Evolutionary conservation across 2,797 vertebrate genomes (phyloP), one percentile per base, ranked within the genome.

Genomic region (Notolepis coatsorum): DNA sequence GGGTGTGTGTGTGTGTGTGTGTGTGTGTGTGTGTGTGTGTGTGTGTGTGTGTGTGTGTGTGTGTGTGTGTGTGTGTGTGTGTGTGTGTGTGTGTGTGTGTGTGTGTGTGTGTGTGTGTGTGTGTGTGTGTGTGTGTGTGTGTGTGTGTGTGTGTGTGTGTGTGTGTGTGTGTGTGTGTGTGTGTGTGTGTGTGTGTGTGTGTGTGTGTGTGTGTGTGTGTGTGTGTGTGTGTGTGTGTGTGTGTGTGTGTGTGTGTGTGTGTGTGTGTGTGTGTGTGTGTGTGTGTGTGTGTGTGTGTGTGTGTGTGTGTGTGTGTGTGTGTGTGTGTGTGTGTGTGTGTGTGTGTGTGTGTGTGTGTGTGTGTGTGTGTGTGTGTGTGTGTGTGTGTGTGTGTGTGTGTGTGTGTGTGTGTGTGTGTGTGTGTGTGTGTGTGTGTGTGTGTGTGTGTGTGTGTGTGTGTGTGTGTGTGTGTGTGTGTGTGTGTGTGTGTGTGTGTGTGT

Each of bases 261-360:
- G 21, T n/a, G 21, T 47, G 45, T 4, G 45, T 13, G 23, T 1
- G 12, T 24, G 45, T 1, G 33, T 4, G 33, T 4, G 33, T 3
- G 23, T 1, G 12, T 27, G 45, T n/a, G 23, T 18, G 24, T 9
- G 33, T 5, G 35, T 1, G 35, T 5, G 13, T 2, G 35, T n/a
- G 35, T 1, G 35, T n/a, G 35, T 15, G 48, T 2, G 30, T 4
- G 15, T 20, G 47, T 20, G 2, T n/a, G n/a, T n/a, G n/a, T n/a
- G n/a, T 21, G 9, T 18, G 43, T 46, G 4, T 46, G 4, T 3
- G 4, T 23, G 18, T 46, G 4, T 3, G 18, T 3, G 18, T 46
- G 43, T 46, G 43, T 46, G 43, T 24, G 43, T 46, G 43, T 24
- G 43, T 48, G 46, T 48, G 48, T 31, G 49, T 51, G 30, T 35